phyloP scores from a whole-genome alignment of 1,140 invertebrate genomes.

The Anastrepha ludens region DNA sequence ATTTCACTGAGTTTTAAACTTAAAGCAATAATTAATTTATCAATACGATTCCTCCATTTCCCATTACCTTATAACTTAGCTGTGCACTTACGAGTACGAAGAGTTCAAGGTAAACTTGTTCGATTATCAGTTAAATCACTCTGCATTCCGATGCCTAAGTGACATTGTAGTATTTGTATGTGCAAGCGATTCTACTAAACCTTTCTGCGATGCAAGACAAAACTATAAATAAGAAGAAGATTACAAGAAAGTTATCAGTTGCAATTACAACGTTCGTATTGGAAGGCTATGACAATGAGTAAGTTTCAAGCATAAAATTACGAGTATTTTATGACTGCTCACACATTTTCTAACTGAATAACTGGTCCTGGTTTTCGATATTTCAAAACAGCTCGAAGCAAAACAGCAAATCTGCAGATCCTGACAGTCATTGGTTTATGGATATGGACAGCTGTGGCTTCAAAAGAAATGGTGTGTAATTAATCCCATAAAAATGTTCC shows the following conservation, averaged over 20 bases:
- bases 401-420: background rate
- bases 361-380: background rate
- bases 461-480: background rate
- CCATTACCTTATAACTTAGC: too few species aligned
- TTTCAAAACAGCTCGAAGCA: background rate
- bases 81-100: too few species aligned
- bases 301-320: background rate
- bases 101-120: background rate
- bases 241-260: background rate
- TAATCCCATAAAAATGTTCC: background rate
- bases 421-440: background rate
- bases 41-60: too few species aligned
- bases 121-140: conserved; percentile 10
- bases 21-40: too few species aligned
- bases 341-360: background rate
- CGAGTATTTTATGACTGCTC: too few species aligned
- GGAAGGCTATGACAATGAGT: background rate
- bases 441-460: background rate
- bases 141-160: background rate
- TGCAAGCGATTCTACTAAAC: background rate
- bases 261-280: background rate
- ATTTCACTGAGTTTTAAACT: too few species aligned
- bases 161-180: background rate
- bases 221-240: background rate
- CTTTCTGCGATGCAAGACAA: background rate